A percentile compares a stretch with the other conserved stretches of the same genome.
Conservation (phyloP, 2,797 vertebrate genomes). For the Champsocephalus gunnari region DNA sequence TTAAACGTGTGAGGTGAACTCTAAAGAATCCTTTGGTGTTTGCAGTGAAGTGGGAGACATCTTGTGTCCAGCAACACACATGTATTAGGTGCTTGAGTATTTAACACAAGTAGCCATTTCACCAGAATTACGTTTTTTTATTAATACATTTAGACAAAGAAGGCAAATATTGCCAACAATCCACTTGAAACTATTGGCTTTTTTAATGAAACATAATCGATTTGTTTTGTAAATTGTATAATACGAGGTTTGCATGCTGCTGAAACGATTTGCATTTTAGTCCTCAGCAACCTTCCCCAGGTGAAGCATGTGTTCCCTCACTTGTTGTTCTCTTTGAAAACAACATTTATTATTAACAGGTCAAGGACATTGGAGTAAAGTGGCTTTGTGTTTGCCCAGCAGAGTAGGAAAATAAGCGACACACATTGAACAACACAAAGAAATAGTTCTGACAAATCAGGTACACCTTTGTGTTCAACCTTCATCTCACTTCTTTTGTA, state of each 20-base stretch:
- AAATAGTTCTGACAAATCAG: slow-evolving; percentile 31
- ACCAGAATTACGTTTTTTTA: not conserved
- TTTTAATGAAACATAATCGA: not conserved
- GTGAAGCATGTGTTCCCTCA: slow-evolving; percentile 2
- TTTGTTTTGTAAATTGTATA: not conserved
- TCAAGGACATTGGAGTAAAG: slow-evolving; percentile 67
- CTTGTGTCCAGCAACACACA: not conserved
- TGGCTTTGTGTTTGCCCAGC: slow-evolving; percentile 58
- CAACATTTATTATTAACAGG: slow-evolving; percentile 69
- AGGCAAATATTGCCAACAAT: not conserved
- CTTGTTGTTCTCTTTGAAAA: slow-evolving; percentile 38
- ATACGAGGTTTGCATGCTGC: not conserved
- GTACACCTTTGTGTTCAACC: not conserved
- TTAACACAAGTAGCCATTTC: not conserved
- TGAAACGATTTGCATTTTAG: not conserved
- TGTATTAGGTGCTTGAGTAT: too few species aligned
- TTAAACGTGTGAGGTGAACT: not conserved
- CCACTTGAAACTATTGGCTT: not conserved
- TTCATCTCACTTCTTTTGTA: not conserved
- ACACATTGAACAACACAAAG: slow-evolving; percentile 74
- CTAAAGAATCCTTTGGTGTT: not conserved
- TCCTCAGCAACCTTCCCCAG: not conserved
- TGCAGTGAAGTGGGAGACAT: not conserved
- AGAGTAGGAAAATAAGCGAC: slow-evolving; percentile 72
- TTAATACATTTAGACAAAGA: not conserved